Conservation (phyloP, 92 coral and sea anemone genomes). For the Zoanthus solanderi region DNA sequence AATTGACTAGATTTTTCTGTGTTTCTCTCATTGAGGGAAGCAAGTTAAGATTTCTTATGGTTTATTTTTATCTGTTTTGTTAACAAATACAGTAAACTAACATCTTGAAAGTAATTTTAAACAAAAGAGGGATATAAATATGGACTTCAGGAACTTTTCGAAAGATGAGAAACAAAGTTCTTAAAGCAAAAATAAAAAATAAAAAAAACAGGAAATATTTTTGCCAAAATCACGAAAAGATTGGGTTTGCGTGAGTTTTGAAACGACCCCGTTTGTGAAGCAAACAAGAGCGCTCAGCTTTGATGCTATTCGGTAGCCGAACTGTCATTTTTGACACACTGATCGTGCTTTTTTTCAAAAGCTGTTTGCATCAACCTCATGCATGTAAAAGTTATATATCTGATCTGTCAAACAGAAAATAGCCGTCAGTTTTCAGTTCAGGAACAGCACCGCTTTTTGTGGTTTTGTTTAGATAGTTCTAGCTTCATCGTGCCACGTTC, state of each 20-base stretch:
- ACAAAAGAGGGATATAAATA: background rate
- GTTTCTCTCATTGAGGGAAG: background rate
- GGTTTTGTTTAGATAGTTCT: no score
- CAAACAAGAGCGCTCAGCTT: background rate
- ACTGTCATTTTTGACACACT: background rate
- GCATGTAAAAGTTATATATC: background rate
- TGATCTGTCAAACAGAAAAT: background rate
- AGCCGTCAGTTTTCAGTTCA: background rate
- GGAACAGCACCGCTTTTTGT: no score
- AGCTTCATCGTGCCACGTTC: no score
- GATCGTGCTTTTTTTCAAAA: background rate
- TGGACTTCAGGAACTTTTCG: slow-evolving; percentile 25
- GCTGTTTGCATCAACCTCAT: background rate
- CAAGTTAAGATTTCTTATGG: background rate
- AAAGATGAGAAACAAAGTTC: no score
- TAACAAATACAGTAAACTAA: background rate
- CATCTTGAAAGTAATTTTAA: slow-evolving; percentile 1
- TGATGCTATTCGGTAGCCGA: background rate
- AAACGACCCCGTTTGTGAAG: no score
- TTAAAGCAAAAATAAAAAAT: no score
- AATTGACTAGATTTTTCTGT: background rate
- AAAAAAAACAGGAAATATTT: background rate
- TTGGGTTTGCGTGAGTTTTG: no score
- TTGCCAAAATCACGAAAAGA: no score
- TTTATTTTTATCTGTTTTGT: background rate